Evolutionary conservation across 2,113 vertebrate species (phyloP).

Genomic region (Archocentrus centrarchus): DNA sequence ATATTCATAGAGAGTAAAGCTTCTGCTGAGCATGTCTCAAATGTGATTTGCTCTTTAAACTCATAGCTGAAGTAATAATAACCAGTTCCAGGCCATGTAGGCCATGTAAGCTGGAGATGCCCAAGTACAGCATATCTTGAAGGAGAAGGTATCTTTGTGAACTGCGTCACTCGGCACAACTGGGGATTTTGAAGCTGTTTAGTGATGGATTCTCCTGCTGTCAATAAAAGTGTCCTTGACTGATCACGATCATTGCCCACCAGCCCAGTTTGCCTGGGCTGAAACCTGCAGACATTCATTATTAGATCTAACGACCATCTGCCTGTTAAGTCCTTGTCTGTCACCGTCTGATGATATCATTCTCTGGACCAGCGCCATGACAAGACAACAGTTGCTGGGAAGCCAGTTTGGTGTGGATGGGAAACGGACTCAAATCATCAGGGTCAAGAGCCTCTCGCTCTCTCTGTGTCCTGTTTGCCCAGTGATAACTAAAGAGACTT

Average conservation of each 20-base stretch:
- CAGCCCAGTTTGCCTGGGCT: conserved; percentile 51
- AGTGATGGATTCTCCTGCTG: conserved; percentile 49
- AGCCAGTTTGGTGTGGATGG: conserved; percentile 15
- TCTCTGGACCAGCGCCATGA: conserved; percentile 45
- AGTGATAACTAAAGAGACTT: conserved; percentile 64
- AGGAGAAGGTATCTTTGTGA: neutral
- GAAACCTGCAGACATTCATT: conserved; percentile 73
- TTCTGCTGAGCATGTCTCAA: conserved; percentile 5
- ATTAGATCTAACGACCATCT: conserved; percentile 79
- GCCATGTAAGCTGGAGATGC: neutral
- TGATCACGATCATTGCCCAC: conserved; percentile 60
- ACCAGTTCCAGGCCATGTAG: neutral
- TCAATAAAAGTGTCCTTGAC: conserved; percentile 62
- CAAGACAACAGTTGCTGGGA: conserved; percentile 39
- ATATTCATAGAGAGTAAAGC: neutral
- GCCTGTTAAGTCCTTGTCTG: conserved; percentile 69
- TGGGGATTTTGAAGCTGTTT: conserved; percentile 4
- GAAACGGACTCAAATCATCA: conserved; percentile 34
- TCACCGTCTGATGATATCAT: conserved; percentile 61
- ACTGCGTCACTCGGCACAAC: neutral
- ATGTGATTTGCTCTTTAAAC: conserved; percentile 25
- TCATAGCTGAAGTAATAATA: neutral
- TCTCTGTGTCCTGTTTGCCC: conserved; percentile 38
- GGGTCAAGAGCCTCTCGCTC: conserved; percentile 66
- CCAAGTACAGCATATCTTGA: conserved; percentile 4